Base-by-base conservation (phyloP, 2,888 invertebrate species). In the Lycocerus yunnanus region DNA sequence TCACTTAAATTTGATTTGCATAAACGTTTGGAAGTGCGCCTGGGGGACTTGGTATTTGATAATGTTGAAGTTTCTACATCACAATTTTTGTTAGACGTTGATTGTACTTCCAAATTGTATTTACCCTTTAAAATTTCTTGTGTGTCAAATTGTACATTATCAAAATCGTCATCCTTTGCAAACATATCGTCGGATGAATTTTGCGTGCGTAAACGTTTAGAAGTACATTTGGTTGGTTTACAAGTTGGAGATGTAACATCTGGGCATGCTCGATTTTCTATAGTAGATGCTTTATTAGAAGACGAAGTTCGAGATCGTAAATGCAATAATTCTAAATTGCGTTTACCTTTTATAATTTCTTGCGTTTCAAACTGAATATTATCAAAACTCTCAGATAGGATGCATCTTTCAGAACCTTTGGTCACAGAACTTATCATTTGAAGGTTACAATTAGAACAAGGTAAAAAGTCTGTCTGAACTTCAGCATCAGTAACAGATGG, bases 351-450 rank as follows among this genome's bases (percentile, higher is more conserved):
- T 15, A 80, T 16, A 18, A 73, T 59, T 13, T 75, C 76, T 70
- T 80, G 80, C 4, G 80, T 80, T 20, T 80, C 78, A 73, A 80
- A 80, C 15, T 78, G 66, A 20, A 80, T 60, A 27, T 73, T 71
- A 69, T 80, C 80, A 20, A 80, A 66, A 61, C 73, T 74, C 66
- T 68, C 71, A 9, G 79, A 74, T 14, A 79, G 70, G 15, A 69
- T 43, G 58, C 69, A 73, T 20, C 74, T 75, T 11, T 73, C 61
- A 10, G 65, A 10, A 15, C 6, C 1, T 13, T 63, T 63, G n/a
- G 18, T 1, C 5, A 9, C 3, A 10, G n/a, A 9, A 16, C 8
- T 15, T 4, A 14, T n/a, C 14, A 27, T 15, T 15, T 63, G 9
- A 24, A 13, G 18, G 14, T 69, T 66, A 69, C 80, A 79, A 20